Percentiles rank a stretch among this genome's conserved stretches.
These are phyloP conservation scores for Pedionomus torquatus DNA, from an alignment of 2,113 vertebrate genomes.

Conservation along the genomic window DNA sequence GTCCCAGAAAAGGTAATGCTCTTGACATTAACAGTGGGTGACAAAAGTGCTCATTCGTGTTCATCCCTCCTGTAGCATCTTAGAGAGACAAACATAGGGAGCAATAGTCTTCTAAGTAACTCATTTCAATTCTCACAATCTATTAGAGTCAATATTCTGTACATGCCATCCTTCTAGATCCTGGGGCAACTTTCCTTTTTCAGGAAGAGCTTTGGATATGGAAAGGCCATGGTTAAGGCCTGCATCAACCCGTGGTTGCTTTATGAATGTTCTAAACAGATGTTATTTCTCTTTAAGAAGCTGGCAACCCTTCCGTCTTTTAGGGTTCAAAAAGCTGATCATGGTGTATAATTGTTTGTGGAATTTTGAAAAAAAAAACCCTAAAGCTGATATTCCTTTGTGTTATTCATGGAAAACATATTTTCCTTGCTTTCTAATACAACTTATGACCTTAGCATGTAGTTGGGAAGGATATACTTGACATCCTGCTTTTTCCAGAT, in stretches of 20 bases:
- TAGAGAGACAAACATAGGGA: not conserved
- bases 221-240: not conserved
- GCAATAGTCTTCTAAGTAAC: not conserved
- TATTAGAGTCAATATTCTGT: not conserved
- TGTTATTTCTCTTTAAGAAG: not conserved
- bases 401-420: not conserved
- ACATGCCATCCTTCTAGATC: not conserved
- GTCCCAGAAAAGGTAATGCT: not conserved
- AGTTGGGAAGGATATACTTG: not conserved
- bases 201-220: not conserved
- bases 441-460: not conserved
- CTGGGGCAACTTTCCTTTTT: not conserved
- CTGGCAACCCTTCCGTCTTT: not conserved
- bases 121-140: not conserved
- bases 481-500: not conserved
- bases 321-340: not conserved
- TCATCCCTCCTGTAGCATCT: not conserved
- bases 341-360: not conserved
- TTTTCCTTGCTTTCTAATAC: not conserved
- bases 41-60: not conserved
- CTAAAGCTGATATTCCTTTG: not conserved
- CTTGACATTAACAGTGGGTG: not conserved
- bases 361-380: not conserved
- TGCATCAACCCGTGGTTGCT: not conserved
- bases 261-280: not conserved